phyloP scores from a whole-genome alignment of 2,113 vertebrate genomes.

The Chionodraco myersi region DNA sequence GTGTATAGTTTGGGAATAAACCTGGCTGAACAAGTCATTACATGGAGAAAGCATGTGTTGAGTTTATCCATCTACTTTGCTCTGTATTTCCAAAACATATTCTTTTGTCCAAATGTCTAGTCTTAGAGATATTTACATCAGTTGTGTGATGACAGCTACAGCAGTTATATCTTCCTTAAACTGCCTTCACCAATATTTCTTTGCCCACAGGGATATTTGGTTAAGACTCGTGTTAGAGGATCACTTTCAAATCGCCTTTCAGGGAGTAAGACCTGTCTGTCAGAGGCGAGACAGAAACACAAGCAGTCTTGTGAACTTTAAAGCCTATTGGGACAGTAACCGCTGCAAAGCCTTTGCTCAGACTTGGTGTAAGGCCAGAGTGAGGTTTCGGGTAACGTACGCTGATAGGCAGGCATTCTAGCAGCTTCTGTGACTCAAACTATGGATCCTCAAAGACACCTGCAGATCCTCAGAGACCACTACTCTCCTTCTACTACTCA shows the following conservation, averaged over 20 bases:
- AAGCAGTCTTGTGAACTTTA: slow-evolving; percentile 57
- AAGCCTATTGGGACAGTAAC: slow-evolving; percentile 56
- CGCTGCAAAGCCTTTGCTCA: slow-evolving; percentile 52
- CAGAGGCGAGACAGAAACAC: slow-evolving; percentile 57
- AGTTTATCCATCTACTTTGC: slow-evolving; percentile 5
- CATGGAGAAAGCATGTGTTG: slow-evolving; percentile 22
- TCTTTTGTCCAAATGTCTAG: slow-evolving; percentile 48
- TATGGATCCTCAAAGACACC: slow-evolving; percentile 54
- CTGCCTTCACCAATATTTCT: slow-evolving; percentile 55
- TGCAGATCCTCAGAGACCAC: slow-evolving; percentile 19
- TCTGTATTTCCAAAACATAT: slow-evolving; percentile 39
- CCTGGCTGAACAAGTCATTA: slow-evolving; percentile 20
- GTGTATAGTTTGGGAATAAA: slow-evolving; percentile 31
- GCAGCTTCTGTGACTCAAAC: slow-evolving; percentile 49
- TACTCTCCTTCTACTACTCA: not conserved
- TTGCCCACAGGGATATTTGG: slow-evolving; percentile 64
- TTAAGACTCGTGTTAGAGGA: slow-evolving; percentile 75
- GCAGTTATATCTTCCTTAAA: slow-evolving; percentile 69
- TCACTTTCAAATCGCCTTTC: slow-evolving; percentile 76
- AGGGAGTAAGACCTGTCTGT: slow-evolving; percentile 67
- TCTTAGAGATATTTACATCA: slow-evolving; percentile 57
- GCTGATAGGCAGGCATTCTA: slow-evolving; percentile 38
- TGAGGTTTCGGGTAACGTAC: slow-evolving; percentile 42
- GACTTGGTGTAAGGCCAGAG: slow-evolving; percentile 53
- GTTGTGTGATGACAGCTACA: slow-evolving; percentile 57